Base-by-base conservation (phyloP, 2,888 invertebrate species). In the Fragum sueziense region DNA sequence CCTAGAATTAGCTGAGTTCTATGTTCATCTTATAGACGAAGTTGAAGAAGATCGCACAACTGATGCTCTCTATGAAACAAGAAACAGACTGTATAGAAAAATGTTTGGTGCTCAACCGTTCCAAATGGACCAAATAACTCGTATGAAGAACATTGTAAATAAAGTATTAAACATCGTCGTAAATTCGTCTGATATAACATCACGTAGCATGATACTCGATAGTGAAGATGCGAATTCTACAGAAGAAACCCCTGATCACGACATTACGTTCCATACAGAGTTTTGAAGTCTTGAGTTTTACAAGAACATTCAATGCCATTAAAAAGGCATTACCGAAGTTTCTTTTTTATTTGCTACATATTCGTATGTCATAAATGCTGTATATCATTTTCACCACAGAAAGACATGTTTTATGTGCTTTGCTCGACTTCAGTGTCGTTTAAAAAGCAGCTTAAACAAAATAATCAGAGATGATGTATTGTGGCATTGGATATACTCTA, bases 31-130 rank as follows among this genome's bases (percentile, higher is more conserved):
- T 0, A 9, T 84, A 2, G 69, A 76, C 31, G 83, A 80, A 52
- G 31, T 84, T n/a, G 67, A 74, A n/a, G 83, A 84, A 57, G 83
- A 84, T 54, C 67, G 54, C 20, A 80, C 78, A 7, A 67, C 78
- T 29, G 80, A 80, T 54, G 52, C 80, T 20, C 54, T 84, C 1
- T 62, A 67, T 29, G 83, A 84, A 71, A 34, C 65, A 7, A 75
- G 78, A 59, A 78, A 78, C 34, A 54, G 83, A n/a, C 51, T 80
- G 22, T 84, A 73, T 70, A 62, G 83, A 25, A 27, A 61, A 25
- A 78, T 84, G 74, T 59, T 59, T 2, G 68, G 33, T 14, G 83
- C 51, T 0, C 73, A 78, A 6, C 80, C 80, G 4, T 57, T 74
- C 3, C 22, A 59, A n/a, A 57, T 74, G 14, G 83, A 84, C 33